These are phyloP conservation scores for Cerastoderma edule DNA, from an alignment of 2,888 invertebrate species.

Conservation along the genomic window DNA sequence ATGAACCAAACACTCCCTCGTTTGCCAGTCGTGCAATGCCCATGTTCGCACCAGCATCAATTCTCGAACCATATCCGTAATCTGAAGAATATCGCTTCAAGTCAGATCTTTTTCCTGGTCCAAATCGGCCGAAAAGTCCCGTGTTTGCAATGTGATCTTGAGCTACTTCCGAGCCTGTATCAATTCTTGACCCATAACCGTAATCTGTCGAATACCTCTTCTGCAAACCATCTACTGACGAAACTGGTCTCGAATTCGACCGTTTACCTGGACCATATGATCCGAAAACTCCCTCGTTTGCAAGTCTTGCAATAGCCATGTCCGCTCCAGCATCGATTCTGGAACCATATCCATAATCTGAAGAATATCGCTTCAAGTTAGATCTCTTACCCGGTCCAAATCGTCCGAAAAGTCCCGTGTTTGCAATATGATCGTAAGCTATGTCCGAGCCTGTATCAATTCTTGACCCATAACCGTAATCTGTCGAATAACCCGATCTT, in stretches of 20 bases:
- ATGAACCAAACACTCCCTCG: background rate
- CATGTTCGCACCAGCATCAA: background rate
- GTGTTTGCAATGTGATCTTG: background rate
- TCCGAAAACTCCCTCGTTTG: background rate
- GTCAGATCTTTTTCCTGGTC: background rate
- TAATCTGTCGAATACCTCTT: background rate
- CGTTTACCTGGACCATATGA: slow-evolving; percentile 10
- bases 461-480: background rate
- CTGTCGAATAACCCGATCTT: background rate
- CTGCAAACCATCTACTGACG: background rate
- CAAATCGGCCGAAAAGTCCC: background rate
- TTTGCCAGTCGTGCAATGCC: background rate
- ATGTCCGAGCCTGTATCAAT: background rate
- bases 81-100: background rate
- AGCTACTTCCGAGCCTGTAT: background rate
- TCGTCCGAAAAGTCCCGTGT: background rate
- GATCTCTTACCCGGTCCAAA: slow-evolving; percentile 1
- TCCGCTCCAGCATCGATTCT: background rate
- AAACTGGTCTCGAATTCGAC: background rate
- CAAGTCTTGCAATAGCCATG: background rate
- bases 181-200: background rate
- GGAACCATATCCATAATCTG: slow-evolving; percentile 10
- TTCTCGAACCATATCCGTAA: slow-evolving; percentile 3
- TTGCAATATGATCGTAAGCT: background rate
- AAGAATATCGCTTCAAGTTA: background rate